phyloP scores from a whole-genome alignment of 2,113 vertebrate species.

The Rhea pennata region DNA sequence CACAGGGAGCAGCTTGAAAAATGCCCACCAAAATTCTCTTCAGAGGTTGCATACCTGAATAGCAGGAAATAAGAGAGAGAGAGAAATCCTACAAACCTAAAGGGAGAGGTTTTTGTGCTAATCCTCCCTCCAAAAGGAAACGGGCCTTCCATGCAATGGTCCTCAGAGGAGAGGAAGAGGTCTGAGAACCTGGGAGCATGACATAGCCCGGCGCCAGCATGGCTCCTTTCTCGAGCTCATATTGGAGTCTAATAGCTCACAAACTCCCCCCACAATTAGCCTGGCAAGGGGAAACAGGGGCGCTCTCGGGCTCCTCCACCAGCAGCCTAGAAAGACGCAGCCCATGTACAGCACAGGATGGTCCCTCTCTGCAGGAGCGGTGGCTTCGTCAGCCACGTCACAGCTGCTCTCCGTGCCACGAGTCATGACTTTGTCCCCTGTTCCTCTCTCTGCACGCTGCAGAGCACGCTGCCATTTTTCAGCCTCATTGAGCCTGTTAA shows the following conservation, averaged over 20 bases:
- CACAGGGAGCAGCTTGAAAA: background rate
- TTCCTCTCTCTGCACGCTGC: background rate
- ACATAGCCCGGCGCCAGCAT: background rate
- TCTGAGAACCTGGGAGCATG: background rate
- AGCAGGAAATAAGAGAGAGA: background rate
- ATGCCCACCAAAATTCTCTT: background rate
- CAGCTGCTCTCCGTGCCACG: background rate
- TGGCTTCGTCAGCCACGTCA: accelerated
- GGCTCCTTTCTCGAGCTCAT: background rate
- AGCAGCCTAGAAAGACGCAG: background rate
- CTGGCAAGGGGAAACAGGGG: background rate
- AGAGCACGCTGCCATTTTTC: background rate
- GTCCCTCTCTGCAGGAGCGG: background rate
- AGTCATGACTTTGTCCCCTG: background rate
- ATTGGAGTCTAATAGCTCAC: background rate
- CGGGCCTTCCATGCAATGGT: background rate
- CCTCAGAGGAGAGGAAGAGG: background rate
- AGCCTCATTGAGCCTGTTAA: background rate
- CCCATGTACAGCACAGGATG: too few relatives aligned
- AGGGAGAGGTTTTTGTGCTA: background rate
- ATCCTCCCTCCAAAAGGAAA: background rate
- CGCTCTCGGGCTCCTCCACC: background rate
- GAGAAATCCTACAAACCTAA: background rate
- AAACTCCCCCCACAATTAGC: accelerated
- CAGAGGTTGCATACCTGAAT: background rate